Conservation (phyloP, 2,888 invertebrate species). For the Melieria omissa region DNA sequence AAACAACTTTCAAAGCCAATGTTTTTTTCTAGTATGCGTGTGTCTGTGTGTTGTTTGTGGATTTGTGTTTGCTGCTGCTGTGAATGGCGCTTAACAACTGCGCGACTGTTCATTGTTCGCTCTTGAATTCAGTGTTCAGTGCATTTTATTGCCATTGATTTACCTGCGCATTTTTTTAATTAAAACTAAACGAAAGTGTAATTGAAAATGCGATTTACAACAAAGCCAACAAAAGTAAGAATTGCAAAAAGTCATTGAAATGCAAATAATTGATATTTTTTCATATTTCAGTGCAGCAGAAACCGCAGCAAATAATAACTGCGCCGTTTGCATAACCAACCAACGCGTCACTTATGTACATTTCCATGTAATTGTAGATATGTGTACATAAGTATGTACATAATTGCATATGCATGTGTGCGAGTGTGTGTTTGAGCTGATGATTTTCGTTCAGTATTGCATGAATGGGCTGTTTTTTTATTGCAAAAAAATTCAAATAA, state of each 20-base stretch:
- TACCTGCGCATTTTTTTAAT: conserved; percentile 35
- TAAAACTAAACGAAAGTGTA: conserved; percentile 39
- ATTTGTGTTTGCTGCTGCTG: background rate
- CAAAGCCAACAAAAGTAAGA: background rate
- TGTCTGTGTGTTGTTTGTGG: background rate
- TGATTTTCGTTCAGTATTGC: background rate
- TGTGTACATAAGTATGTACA: background rate
- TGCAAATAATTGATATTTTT: conserved; percentile 22
- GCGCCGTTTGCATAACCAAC: conserved; percentile 9
- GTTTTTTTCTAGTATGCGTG: background rate
- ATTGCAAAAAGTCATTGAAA: background rate
- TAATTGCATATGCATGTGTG: background rate
- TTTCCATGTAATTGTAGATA: background rate
- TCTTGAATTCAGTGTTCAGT: conserved; percentile 5
- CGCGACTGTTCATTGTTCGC: conserved; percentile 10
- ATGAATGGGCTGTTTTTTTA: too few relatives aligned
- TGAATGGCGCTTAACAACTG: background rate
- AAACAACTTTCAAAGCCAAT: too few relatives aligned
- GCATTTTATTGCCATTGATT: conserved; percentile 32
- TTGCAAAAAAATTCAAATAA: too few relatives aligned
- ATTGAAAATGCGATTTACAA: conserved; percentile 33
- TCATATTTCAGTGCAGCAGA: conserved; percentile 13
- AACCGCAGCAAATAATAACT: conserved; percentile 31
- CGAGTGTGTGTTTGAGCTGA: conserved; percentile 13
- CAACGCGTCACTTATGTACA: background rate